phyloP scores from a whole-genome alignment of 1,140 invertebrate species.

The Drosophila auraria region DNA sequence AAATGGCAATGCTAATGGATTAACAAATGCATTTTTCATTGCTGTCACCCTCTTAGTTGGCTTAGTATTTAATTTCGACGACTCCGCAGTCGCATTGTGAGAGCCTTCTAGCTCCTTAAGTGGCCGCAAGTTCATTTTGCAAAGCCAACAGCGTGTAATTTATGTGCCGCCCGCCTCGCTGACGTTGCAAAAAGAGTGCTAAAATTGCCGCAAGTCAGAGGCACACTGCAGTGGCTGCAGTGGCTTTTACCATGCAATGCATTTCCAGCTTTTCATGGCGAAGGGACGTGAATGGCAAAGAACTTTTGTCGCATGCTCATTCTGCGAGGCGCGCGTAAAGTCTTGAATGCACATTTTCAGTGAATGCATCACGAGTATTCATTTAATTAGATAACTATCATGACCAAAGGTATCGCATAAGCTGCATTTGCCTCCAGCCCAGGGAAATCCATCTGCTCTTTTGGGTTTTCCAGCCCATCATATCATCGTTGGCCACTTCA shows the following conservation, averaged over 20 bases:
- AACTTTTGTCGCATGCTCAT: slow-evolving; percentile 34
- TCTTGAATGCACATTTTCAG: slow-evolving; percentile 25
- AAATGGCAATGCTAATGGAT: slow-evolving; percentile 62
- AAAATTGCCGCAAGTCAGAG: slow-evolving; percentile 62
- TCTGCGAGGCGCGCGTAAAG: slow-evolving; percentile 16
- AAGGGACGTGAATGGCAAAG: slow-evolving; percentile 14
- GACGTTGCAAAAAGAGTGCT: slow-evolving; percentile 62
- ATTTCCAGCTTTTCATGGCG: slow-evolving; percentile 24
- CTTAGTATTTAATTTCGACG: slow-evolving; percentile 66
- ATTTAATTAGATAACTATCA: slow-evolving; percentile 25
- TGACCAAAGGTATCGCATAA: slow-evolving; percentile 8
- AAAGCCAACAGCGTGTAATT: slow-evolving; percentile 65
- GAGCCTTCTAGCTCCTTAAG: slow-evolving; percentile 39
- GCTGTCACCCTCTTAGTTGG: slow-evolving; percentile 22
- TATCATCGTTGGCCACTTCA: slow-evolving; percentile 28
- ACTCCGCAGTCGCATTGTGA: slow-evolving; percentile 16
- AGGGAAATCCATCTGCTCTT: slow-evolving; percentile 15
- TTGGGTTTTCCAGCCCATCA: slow-evolving; percentile 9
- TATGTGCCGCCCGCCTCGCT: slow-evolving; percentile 56
- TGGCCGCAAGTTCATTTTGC: slow-evolving; percentile 63
- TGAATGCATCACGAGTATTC: slow-evolving; percentile 1
- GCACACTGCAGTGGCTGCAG: slow-evolving; percentile 41
- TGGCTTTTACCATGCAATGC: slow-evolving; percentile 1
- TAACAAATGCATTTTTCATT: slow-evolving; percentile 70
- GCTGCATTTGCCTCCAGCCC: slow-evolving; percentile 10